Evolutionary conservation across 53 echinoderm and acorn worm genomes (phyloP).

Genomic region (Zoroaster sp.): DNA sequence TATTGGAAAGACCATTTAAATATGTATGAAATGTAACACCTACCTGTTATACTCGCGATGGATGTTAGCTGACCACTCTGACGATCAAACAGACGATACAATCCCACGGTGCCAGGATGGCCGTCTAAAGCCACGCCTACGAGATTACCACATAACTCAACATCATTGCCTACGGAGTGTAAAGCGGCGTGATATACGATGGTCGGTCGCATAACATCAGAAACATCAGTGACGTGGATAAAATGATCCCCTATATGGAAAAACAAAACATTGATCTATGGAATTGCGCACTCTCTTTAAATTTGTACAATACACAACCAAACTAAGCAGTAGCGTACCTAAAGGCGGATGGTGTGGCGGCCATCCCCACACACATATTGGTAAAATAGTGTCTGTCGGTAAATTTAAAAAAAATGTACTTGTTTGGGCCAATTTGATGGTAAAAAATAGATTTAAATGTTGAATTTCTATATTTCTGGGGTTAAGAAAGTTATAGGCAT

Average conservation of each 20-base stretch:
- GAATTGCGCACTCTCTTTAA: no score
- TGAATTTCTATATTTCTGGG: no score
- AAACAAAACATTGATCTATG: background rate
- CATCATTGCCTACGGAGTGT: slow-evolving; percentile 61
- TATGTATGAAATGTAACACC: background rate
- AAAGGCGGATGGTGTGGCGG: no score
- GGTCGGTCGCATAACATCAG: background rate
- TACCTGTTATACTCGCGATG: background rate
- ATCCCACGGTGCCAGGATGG: slow-evolving; percentile 47
- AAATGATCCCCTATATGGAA: slow-evolving; percentile 53
- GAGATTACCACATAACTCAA: slow-evolving; percentile 68
- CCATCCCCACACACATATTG: no score
- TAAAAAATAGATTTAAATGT: no score
- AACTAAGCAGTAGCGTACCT: no score
- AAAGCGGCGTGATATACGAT: slow-evolving; percentile 38
- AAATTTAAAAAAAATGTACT: no score
- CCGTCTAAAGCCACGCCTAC: slow-evolving; percentile 60
- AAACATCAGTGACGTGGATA: slow-evolving; percentile 69
- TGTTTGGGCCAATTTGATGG: no score
- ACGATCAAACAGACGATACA: slow-evolving; percentile 19
- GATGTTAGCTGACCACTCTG: background rate
- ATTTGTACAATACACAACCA: no score
- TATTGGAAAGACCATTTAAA: no score
- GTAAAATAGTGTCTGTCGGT: no score
- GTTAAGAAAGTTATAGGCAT: no score